Percentiles rank a stretch among this genome's conserved stretches.
phyloP scores from a whole-genome alignment of 2,888 invertebrate species.

The Reticulitermes lucifugus region DNA sequence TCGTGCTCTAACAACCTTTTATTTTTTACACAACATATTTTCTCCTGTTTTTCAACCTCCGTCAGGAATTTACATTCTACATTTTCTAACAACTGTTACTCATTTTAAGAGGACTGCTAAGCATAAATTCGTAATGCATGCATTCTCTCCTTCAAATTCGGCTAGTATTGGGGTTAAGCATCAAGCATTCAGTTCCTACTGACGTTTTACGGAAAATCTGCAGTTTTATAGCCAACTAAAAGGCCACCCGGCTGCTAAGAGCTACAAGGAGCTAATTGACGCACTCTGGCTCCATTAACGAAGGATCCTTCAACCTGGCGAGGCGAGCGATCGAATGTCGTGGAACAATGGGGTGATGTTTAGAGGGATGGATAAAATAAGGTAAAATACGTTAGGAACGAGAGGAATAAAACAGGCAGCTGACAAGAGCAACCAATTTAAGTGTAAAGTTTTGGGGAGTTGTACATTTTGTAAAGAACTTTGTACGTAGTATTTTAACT shows the following conservation, averaged over 20 bases:
- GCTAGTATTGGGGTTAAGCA: no score
- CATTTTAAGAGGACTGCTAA: no score
- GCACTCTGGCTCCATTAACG: constrained; percentile 13
- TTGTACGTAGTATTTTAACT: no score
- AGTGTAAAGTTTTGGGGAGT: not conserved
- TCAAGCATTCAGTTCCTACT: no score
- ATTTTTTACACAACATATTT: no score
- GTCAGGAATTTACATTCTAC: no score
- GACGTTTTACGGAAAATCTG: no score
- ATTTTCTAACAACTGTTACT: no score
- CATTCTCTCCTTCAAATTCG: no score
- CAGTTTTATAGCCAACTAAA: not conserved
- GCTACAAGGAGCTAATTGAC: constrained; percentile 8
- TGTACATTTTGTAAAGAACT: not conserved
- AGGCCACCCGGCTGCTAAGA: not conserved
- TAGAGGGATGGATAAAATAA: not conserved
- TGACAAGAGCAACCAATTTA: not conserved
- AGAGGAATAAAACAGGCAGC: not conserved
- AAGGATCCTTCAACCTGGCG: not conserved
- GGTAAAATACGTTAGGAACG: not conserved
- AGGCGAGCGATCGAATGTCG: not conserved
- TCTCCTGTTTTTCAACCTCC: no score
- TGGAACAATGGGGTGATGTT: not conserved
- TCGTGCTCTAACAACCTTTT: no score
- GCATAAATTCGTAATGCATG: no score